Evolutionary conservation across 1,140 invertebrate genomes (phyloP), one percentile per base, ranked within the genome.

Genomic region (Mamestra configurata): DNA sequence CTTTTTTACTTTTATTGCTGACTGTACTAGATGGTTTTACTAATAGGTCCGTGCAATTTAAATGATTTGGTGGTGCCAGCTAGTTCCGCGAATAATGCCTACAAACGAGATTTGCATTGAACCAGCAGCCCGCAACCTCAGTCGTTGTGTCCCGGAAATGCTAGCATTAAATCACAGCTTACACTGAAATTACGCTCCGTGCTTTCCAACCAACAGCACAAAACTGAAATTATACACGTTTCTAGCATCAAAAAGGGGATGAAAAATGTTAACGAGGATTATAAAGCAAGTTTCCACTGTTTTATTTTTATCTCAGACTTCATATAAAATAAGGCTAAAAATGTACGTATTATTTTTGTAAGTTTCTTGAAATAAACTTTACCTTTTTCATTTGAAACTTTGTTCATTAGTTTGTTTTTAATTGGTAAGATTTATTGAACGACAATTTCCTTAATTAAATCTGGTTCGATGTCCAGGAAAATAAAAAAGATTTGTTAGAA

Each of bases 111-210:
- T 73, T 73, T 73, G 71, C 51, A 59, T 73, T 10, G 71, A 59
- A 15, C 51, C 53, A 57, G 53, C 18, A 4, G 20, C 20, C 71
- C 53, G 71, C 6, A 18, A 73, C 71, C 71, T 31, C 71, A 73
- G 71, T 40, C 46, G 49, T 55, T 70, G 70, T 73, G 71, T 27
- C 10, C 53, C 10, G 71, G 71, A 73, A 73, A 57, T 57, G 53
- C 18, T 24, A 22, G 71, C 71, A 59, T 73, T 73, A 73, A n/a
- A 73, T 73, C 71, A 73, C 70, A 35, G 53, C 18, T 27, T 37
- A 57, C 71, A 57, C 71, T 57, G 71, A 73, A 73, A 73, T 73
- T 73, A 73, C 71, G 53, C 24, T 72, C 35, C 35, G 51, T 57
- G 71, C 31, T 55, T 24, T 57, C 18, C 46, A 71, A 53, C 68